Evolutionary conservation across 2,888 invertebrate genomes (phyloP), one percentile per base, ranked within the genome.

Genomic region (Apamea epomidion): DNA sequence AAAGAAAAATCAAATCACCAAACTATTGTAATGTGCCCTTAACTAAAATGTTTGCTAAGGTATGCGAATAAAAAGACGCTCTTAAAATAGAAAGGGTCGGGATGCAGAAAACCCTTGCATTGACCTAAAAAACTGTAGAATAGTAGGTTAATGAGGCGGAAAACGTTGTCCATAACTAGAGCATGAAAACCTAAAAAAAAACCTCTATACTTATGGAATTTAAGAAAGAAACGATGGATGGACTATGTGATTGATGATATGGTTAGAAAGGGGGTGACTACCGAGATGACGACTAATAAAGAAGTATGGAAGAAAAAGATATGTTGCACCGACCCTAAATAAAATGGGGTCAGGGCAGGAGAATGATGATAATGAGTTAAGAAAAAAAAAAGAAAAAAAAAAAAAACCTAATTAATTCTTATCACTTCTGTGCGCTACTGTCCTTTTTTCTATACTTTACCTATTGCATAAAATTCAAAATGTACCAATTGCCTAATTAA

Each of bases 81-180:
- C 77, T 82, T 51, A 82, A 90, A 90, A 90, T 90, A 91, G 88
- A 89, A 85, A 87, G 72, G 86, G 83, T 85, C 71, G 83, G 86
- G 83, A 86, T 88, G 84, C 87, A 90, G 64, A 84, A 85, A 79
- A 78, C 90, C 88, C 86, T 84, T 90, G 89, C 86, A 85, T 78
- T 91, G 91, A 91, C 91, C 91, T 87, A 88, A 85, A 90, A 90
- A 84, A 65, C 72, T 72, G 67, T 69, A 48, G 42, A 67, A 58
- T 70, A 70, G 65, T 73, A 71, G 80, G 74, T 42, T 76, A 76
- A 83, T 83, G 74, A 86, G 70, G 16, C 68, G 74, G n/a, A 21
- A 45, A 70, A 76, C 29, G 69, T 65, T 73, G 48, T 68, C 58
- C 62, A 37, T 73, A 84, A 29, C 25, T 75, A 84, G 67, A 75